Base-by-base conservation (phyloP, 2,113 vertebrate species). In the Arothron firmamentum region DNA sequence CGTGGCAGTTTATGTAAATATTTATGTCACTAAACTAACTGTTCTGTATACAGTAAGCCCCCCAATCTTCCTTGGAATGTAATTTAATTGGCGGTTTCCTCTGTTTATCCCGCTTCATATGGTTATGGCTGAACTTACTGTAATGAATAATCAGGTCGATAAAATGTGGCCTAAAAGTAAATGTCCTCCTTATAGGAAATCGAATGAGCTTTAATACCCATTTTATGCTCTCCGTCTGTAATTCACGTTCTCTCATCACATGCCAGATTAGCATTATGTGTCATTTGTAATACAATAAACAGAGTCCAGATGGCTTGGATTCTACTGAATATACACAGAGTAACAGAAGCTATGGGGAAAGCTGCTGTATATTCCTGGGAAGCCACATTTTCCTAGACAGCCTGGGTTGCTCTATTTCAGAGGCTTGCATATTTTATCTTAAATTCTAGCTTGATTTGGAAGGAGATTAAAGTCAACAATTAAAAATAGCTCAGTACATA, bases 81-180 rank as follows among this genome's bases (percentile, higher is more conserved):
- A 74, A 86, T 88, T 88, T 89, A 89, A 91, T 90, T 89, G 89
- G 84, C 88, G 72, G 88, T 89, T 91, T 90, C 89, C 90, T 89
- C 79, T 89, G 89, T 91, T 90, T 90, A 89, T 85, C 88, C 82
- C 73, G 75, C 68, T 83, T 84, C 82, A 74, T 87, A 79, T 68
- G 65, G 80, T 85, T 78, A 76, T 79, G 82, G 85, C 76, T 73
- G 74, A 77, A 76, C 74, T 84, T 74, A 77, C 85, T 83, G 64
- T 89, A 85, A 89, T 88, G 89, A 89, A 89, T 89, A 89, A 90
- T 91, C 86, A 89, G 83, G 81, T 82, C 77, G 85, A 87, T 88
- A 85, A 88, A 88, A 77, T 66, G 60, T 58, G 75, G 78, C 78
- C 87, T 88, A 84, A 88, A 90, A 90, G 90, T 88, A 88, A 87